phyloP scores from a whole-genome alignment of 2,888 invertebrate genomes.

The Lepetodrilus schrolli region DNA sequence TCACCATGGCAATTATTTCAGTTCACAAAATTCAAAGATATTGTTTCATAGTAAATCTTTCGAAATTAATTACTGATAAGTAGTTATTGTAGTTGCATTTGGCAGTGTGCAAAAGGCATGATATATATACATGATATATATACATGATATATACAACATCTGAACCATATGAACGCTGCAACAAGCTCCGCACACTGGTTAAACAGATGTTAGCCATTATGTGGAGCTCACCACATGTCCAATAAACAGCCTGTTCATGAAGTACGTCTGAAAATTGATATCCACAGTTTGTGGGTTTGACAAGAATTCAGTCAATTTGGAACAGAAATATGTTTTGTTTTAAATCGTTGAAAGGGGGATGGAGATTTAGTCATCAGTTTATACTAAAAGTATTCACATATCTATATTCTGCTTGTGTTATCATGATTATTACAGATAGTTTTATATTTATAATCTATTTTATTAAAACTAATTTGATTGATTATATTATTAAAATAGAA shows the following conservation, averaged over 20 bases:
- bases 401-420: too few species aligned
- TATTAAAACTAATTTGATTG: too few species aligned
- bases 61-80: too few species aligned
- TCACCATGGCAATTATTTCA: too few species aligned
- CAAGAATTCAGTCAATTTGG: neutral
- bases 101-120: neutral
- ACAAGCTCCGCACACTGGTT: neutral
- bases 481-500: too few species aligned
- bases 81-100: too few species aligned
- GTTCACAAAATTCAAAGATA: too few species aligned
- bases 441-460: too few species aligned
- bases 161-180: neutral
- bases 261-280: neutral
- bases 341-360: neutral
- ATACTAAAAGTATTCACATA: too few species aligned
- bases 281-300: neutral
- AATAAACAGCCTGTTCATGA: constrained; percentile 18
- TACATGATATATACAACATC: neutral
- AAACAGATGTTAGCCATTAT: neutral
- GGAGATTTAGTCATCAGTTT: neutral
- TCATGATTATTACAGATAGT: too few species aligned
- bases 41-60: too few species aligned
- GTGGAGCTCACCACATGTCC: neutral
- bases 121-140: neutral
- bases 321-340: neutral